Percentiles rank a stretch among this genome's conserved stretches.
Evolutionary conservation across 2,113 vertebrate species (phyloP).

Genomic region (Austrofundulus limnaeus): DNA sequence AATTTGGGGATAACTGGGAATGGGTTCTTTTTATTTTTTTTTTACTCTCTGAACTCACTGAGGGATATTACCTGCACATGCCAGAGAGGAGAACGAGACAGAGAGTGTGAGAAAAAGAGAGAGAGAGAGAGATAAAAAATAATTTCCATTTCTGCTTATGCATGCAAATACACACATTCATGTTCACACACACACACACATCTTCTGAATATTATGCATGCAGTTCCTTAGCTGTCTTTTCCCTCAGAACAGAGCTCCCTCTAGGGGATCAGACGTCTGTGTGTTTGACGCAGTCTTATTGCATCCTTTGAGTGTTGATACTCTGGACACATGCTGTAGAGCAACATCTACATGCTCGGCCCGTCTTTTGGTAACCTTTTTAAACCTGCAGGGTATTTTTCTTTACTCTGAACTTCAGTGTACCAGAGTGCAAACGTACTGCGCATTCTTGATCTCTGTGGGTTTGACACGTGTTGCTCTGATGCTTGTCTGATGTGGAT

Average conservation of each 20-base stretch:
- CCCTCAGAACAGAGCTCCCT: slow-evolving; percentile 70
- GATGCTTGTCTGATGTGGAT: slow-evolving; percentile 45
- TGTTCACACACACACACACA: slow-evolving; percentile 50
- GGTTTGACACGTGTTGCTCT: slow-evolving; percentile 64
- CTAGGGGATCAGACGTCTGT: slow-evolving; percentile 58
- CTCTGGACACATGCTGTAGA: slow-evolving; percentile 37
- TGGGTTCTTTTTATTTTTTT: slow-evolving; percentile 55
- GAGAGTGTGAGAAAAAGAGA: slow-evolving; percentile 30
- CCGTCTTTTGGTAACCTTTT: slow-evolving; percentile 27
- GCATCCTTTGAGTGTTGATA: slow-evolving; percentile 50
- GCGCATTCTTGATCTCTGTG: slow-evolving; percentile 8
- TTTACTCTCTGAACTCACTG: slow-evolving; percentile 46
- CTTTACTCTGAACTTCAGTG: slow-evolving; percentile 22
- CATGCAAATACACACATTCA: slow-evolving; percentile 64
- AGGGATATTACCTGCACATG: slow-evolving; percentile 70
- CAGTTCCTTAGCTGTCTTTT: slow-evolving; percentile 54
- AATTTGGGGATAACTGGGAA: slow-evolving; percentile 76
- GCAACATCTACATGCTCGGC: slow-evolving; percentile 43
- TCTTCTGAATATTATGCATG: slow-evolving; percentile 65
- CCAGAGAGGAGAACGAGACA: slow-evolving; percentile 30
- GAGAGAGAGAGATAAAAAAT: slow-evolving; percentile 19
- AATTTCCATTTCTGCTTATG: slow-evolving; percentile 74
- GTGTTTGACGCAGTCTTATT: slow-evolving; percentile 55
- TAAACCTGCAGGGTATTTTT: slow-evolving; percentile 30
- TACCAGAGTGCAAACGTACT: slow-evolving; percentile 14